Conservation (phyloP, 2,888 invertebrate species). For the Epirrhoe tristata region DNA sequence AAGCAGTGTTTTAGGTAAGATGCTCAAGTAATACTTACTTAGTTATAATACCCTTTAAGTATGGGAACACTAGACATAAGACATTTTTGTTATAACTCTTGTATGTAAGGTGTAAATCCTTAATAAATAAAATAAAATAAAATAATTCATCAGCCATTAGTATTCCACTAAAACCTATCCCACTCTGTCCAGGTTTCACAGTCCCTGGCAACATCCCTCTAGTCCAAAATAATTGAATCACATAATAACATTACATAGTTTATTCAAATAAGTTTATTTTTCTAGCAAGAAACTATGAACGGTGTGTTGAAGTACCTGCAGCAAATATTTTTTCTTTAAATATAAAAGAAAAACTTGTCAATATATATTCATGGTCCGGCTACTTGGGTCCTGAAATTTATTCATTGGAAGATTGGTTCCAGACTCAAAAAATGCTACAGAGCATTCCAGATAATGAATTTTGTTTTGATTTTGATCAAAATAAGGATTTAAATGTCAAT, state of each 20-base stretch:
- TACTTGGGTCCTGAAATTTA: slow-evolving; percentile 52
- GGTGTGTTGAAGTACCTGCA: slow-evolving; percentile 87
- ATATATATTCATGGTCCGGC: slow-evolving; percentile 57
- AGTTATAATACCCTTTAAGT: too few species aligned
- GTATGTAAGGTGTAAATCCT: too few species aligned
- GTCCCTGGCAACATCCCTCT: too few species aligned
- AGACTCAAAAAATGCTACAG: slow-evolving; percentile 62
- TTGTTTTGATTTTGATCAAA: slow-evolving; percentile 50
- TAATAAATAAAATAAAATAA: too few species aligned
- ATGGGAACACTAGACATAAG: too few species aligned
- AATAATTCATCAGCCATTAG: too few species aligned
- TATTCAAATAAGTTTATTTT: slow-evolving; percentile 28
- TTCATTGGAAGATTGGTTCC: slow-evolving; percentile 60
- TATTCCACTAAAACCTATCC: too few species aligned
- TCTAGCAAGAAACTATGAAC: slow-evolving; percentile 69
- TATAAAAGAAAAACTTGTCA: slow-evolving; percentile 62
- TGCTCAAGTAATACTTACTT: not conserved
- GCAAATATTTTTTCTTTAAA: slow-evolving; percentile 85
- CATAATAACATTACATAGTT: too few species aligned
- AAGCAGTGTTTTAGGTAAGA: slow-evolving; percentile 83
- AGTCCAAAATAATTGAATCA: too few species aligned
- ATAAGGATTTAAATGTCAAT: slow-evolving; percentile 50
- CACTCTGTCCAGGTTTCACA: too few species aligned
- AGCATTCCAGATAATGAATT: slow-evolving; percentile 70
- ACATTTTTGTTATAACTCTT: too few species aligned